Base-by-base conservation (phyloP, 2,888 invertebrate species). In the Melikaiella ostensackeni region DNA sequence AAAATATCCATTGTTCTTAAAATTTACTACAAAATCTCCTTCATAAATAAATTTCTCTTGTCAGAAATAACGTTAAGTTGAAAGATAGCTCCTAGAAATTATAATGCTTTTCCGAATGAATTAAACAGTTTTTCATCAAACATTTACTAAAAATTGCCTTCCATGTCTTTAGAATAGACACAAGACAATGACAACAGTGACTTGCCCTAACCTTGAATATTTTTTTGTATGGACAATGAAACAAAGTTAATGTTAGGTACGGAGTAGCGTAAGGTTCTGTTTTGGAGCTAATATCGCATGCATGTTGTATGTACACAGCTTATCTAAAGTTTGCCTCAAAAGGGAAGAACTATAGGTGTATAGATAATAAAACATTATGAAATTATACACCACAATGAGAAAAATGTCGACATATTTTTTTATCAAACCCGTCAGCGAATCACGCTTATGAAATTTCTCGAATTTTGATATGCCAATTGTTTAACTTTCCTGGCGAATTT, bases 181-280 rank as follows among this genome's bases (percentile, higher is more conserved):
- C 16, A 42, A 42, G 5, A 42, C 16, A 42, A 16, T 42, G 42
- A 42, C 16, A 16, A 13, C 1, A 46, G 19, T 46, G 19, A 16
- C 19, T 46, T 46, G 19, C 6, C 19, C 16, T 46, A 19, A 46
- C 19, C 19, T 46, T 55, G 55, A 55, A 21, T 55, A 55, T 55
- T 55, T 55, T 55, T 55, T 55, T 55, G 19, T 21, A 19, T 21
- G 8, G 21, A 55, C 11, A 21, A n/a, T 55, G 2, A 55, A 21
- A 11, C 21, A 55, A 55, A 21, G 11, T 55, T 55, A 55, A 55
- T 21, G 21, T 30, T 62, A n/a, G 21, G 55, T 63, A 33, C 30
- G 62, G 30, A 19, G 24, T 75, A 46, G 7, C n/a, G 21, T 55
- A 55, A 55, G n/a, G 55, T 55, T 55, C 55, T 55, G 55, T 21